phyloP scores from a whole-genome alignment of 2,797 vertebrate genomes.

The Octomys mimax region DNA sequence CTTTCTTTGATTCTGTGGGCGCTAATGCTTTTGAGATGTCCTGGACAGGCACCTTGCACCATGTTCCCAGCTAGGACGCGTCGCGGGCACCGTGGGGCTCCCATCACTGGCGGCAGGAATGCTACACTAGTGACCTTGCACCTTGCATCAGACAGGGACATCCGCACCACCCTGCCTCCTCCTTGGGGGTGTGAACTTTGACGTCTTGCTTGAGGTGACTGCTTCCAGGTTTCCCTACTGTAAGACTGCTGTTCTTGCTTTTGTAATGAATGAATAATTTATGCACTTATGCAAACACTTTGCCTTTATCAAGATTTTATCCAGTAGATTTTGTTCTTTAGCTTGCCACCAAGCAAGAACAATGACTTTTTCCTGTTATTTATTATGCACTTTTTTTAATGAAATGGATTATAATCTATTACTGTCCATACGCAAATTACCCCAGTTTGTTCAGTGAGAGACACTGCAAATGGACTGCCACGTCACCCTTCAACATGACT shows the following conservation, averaged over 20 bases:
- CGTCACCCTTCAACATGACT: background rate
- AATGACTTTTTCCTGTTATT: background rate
- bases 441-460: background rate
- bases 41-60: background rate
- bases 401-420: background rate
- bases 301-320: conserved; percentile 17
- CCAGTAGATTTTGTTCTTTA: background rate
- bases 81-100: background rate
- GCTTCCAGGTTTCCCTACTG: background rate
- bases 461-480: background rate
- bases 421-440: background rate
- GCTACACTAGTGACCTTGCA: background rate
- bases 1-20: conserved; percentile 3
- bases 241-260: background rate
- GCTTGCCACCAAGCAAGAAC: background rate
- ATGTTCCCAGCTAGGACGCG: background rate
- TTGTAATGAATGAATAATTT: background rate
- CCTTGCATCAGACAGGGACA: background rate
- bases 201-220: background rate
- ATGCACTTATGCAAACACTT: background rate
- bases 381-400: background rate
- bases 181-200: background rate
- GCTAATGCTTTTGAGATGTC: background rate
- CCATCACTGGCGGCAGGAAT: background rate
- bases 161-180: background rate